Percentiles rank a stretch among this genome's conserved stretches.
phyloP scores from a whole-genome alignment of 2,888 invertebrate genomes.

The Synergus itoensis region DNA sequence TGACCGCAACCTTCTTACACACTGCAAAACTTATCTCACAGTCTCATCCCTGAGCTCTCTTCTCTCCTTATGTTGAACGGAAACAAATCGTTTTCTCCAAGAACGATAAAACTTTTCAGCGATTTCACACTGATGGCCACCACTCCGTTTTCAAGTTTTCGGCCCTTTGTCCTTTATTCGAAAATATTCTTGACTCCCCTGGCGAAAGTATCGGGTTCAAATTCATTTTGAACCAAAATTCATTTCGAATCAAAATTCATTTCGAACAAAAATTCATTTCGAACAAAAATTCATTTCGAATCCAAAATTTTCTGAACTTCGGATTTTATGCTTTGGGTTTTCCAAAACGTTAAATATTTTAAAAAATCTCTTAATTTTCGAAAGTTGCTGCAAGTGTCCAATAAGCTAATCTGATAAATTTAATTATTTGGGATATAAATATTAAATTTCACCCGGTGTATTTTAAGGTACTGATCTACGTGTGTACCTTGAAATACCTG shows the following conservation, averaged over 20 bases:
- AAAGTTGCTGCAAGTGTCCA: too few relatives aligned
- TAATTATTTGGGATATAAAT: neutral
- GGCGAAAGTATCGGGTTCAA: too few relatives aligned
- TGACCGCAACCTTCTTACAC: conserved; percentile 22
- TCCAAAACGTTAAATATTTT: too few relatives aligned
- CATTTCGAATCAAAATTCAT: too few relatives aligned
- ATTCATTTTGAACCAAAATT: too few relatives aligned
- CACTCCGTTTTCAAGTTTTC: neutral
- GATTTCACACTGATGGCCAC: neutral
- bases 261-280: too few relatives aligned
- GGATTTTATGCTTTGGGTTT: too few relatives aligned
- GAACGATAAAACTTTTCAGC: conserved; percentile 29
- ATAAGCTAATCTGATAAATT: neutral
- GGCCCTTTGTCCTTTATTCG: neutral
- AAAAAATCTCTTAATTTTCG: too few relatives aligned
- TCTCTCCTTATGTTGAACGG: neutral
- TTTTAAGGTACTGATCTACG: neutral
- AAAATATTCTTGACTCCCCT: neutral
- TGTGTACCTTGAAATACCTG: neutral
- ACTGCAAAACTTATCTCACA: conserved; percentile 28
- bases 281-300: too few relatives aligned
- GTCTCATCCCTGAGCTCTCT: neutral
- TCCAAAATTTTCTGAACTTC: too few relatives aligned
- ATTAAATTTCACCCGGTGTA: neutral
- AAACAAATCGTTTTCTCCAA: conserved; percentile 28